These are phyloP conservation scores for Heliconius aoede DNA, from an alignment of 2,888 invertebrate species.

Conservation along the genomic window DNA sequence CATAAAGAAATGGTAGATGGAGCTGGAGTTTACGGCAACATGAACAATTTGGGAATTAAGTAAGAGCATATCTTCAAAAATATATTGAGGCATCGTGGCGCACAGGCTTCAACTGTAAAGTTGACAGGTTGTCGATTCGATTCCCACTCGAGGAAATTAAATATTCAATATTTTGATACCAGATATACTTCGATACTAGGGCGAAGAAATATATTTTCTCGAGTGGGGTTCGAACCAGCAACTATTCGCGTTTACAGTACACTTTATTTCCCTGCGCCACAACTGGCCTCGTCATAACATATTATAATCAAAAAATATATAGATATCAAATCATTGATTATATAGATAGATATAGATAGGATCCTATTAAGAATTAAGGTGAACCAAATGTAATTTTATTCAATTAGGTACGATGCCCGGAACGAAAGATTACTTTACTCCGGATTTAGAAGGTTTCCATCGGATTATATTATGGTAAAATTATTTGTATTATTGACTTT, in stretches of 20 bases:
- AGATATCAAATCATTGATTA: no score
- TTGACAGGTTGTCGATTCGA: no score
- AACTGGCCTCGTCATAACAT: no score
- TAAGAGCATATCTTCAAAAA: slow-evolving; percentile 40
- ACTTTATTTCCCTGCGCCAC: no score
- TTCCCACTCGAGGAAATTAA: no score
- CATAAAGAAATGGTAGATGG: slow-evolving; percentile 66
- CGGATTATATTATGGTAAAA: slow-evolving; percentile 54
- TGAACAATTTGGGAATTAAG: slow-evolving; percentile 65
- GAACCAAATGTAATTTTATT: slow-evolving; percentile 22
- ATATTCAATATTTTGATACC: no score
- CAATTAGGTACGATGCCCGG: slow-evolving; percentile 61
- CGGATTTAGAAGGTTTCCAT: slow-evolving; percentile 63
- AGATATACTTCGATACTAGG: no score
- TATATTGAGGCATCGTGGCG: no score
- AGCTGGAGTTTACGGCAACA: slow-evolving; percentile 70
- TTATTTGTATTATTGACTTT: slow-evolving; percentile 11
- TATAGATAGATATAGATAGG: not conserved
- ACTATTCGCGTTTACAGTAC: no score
- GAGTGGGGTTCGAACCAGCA: no score
- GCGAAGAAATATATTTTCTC: no score
- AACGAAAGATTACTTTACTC: slow-evolving; percentile 66
- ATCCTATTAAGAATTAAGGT: not conserved
- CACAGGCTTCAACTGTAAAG: no score
- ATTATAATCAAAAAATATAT: not conserved